Evolutionary conservation across 2,888 invertebrate genomes (phyloP).

Genomic region (Thera obeliscata): DNA sequence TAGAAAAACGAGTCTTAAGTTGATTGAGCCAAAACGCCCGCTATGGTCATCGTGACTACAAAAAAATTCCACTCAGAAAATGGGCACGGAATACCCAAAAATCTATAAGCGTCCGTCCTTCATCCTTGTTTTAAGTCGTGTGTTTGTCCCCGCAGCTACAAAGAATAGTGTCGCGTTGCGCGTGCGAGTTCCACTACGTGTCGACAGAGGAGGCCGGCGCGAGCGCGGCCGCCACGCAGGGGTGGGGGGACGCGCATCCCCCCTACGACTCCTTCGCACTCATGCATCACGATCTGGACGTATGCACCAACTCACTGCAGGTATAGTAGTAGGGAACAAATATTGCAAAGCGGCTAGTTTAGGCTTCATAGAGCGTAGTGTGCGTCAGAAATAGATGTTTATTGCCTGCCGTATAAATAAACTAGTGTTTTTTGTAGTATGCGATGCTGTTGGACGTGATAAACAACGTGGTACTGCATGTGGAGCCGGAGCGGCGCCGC

Average conservation of each 20-base stretch:
- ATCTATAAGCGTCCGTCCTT: too few relatives aligned
- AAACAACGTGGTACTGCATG: conserved; percentile 97
- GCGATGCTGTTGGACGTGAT: conserved; percentile 99
- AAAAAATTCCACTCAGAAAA: too few relatives aligned
- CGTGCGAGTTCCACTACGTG: conserved; percentile 99
- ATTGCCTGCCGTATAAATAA: too few relatives aligned
- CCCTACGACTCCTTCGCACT: conserved; percentile 98
- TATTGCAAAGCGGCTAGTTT: too few relatives aligned
- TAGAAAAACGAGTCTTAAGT: too few relatives aligned
- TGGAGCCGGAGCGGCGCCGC: conserved; percentile 97
- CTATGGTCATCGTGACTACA: too few relatives aligned
- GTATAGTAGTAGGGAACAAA: too few relatives aligned
- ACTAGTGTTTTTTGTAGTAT: conserved; percentile 90
- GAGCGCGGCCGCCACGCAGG: conserved; percentile 74
- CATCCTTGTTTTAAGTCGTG: too few relatives aligned
- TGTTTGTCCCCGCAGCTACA: conserved; percentile 87
- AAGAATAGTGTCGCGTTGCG: conserved; percentile 98
- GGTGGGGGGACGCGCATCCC: conserved; percentile 91
- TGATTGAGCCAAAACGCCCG: too few relatives aligned
- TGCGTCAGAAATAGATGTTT: too few relatives aligned
- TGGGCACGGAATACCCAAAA: too few relatives aligned
- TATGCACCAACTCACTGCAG: conserved; percentile 97
- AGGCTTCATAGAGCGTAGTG: too few relatives aligned
- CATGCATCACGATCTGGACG: conserved; percentile 99
- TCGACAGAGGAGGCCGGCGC: conserved; percentile 94